Evolutionary conservation across 2,888 invertebrate genomes (phyloP).

Genomic region (Drosophila limbata): DNA sequence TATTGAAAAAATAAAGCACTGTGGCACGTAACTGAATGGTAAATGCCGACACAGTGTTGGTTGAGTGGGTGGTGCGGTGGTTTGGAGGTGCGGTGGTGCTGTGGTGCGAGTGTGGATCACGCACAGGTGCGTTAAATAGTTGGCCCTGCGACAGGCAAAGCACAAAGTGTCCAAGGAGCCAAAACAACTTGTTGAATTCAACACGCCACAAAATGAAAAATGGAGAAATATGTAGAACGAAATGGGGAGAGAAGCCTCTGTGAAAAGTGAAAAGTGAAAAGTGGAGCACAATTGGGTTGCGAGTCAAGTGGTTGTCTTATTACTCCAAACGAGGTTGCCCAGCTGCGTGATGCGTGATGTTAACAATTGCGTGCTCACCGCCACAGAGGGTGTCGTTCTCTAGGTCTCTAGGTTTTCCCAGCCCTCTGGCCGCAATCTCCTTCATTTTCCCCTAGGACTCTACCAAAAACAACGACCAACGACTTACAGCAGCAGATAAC

Average conservation of each 20-base stretch:
- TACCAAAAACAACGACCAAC: slow-evolving; percentile 1
- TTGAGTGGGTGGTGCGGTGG: neutral
- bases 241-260: too few relatives aligned
- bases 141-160: slow-evolving; percentile 2
- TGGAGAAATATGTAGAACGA: neutral
- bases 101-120: slow-evolving; percentile 24
- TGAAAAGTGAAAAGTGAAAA: slow-evolving; percentile 23
- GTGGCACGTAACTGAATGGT: slow-evolving; percentile 44
- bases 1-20: slow-evolving; percentile 47
- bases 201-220: too few relatives aligned
- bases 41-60: neutral
- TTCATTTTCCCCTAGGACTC: neutral
- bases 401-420: neutral
- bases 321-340: slow-evolving; percentile 48
- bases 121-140: slow-evolving; percentile 39
- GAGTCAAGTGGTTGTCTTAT: slow-evolving; percentile 32
- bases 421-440: slow-evolving; percentile 8
- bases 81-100: neutral
- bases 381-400: neutral
- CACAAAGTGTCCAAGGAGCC: slow-evolving; percentile 18
- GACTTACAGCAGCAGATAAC: slow-evolving; percentile 63
- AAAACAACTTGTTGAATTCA: slow-evolving; percentile 38
- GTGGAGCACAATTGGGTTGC: slow-evolving; percentile 28
- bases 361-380: slow-evolving; percentile 54
- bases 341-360: slow-evolving; percentile 68